Evolutionary conservation across 2,888 invertebrate species (phyloP), one percentile per base, ranked within the genome.

Genomic region (Marronus borbonicus): DNA sequence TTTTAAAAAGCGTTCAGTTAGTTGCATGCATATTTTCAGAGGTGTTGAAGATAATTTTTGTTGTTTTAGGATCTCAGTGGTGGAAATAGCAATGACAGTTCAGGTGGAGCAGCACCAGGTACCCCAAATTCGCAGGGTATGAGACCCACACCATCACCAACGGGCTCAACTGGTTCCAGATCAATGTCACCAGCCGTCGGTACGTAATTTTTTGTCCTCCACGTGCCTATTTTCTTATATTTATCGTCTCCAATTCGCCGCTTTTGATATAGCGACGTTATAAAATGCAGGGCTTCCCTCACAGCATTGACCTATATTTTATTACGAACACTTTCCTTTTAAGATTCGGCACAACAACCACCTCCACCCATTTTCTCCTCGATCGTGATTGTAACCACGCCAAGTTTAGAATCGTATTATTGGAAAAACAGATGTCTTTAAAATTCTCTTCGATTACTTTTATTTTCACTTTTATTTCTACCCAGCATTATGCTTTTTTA

Each of bases 131-230:
- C 93, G 82, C 93, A 93, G 90, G 93, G 93, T 88, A 93, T 96
- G 95, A 94, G 96, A 90, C 97, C 97, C 84, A 96, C 96, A 88
- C 97, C 97, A 85, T 97, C 96, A 87, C 97, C 97, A 86, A 97
- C 97, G 87, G 96, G 97, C 89, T 96, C 96, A 86, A 95, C 95
- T 87, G 96, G 96, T 89, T 97, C 98, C 86, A 94, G 98, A 91
- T 98, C 98, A 90, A 97, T 98, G 96, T 98, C 98, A 90, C 98
- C 98, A 87, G 97, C 97, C 91, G 96, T 97, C 90, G 97, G 97
- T 97, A 88, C 92, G 96, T 93, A 31, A 31, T 44, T 44, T 44
- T 44, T 44, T 82, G 69, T 50, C 70, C 31, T 78, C 79, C 81
- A 81, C 83, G 81, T 83, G 82, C 78, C 81, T 14, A 70, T 36